These are phyloP conservation scores for Donacobius atricapilla DNA, from an alignment of 2,113 vertebrate species.

Conservation along the genomic window DNA sequence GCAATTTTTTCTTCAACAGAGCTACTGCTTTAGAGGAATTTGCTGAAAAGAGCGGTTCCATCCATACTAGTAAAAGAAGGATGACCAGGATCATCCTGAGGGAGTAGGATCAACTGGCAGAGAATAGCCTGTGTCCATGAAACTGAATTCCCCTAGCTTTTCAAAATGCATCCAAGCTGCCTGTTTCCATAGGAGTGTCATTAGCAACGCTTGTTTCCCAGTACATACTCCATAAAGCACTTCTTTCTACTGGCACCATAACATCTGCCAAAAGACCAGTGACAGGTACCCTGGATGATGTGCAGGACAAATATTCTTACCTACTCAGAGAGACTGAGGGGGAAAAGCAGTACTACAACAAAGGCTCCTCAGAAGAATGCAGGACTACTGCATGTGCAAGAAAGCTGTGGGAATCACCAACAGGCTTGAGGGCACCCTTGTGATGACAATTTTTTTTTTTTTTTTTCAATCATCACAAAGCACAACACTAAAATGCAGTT, in stretches of 20 bases:
- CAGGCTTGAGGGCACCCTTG: neutral
- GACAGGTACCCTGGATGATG: neutral
- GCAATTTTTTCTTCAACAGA: neutral
- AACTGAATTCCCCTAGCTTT: neutral
- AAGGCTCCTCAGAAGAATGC: neutral
- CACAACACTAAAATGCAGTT: neutral
- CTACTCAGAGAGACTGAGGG: neutral
- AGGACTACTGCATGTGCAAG: neutral
- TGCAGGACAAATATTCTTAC: neutral
- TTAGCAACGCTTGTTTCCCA: neutral
- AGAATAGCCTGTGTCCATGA: neutral
- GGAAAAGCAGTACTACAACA: neutral
- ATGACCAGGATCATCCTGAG: neutral
- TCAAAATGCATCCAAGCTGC: neutral
- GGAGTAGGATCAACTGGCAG: neutral
- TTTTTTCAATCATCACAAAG: neutral
- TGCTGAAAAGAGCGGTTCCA: neutral
- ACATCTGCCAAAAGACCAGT: neutral
- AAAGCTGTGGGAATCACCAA: neutral
- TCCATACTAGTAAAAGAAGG: neutral
- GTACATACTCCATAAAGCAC: neutral
- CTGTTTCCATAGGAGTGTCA: neutral
- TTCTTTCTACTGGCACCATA: neutral
- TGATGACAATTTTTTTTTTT: neutral
- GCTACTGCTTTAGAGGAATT: neutral